Evolutionary conservation across 2,888 invertebrate species (phyloP), one percentile per base, ranked within the genome.

Genomic region (Drosophila gaucha): DNA sequence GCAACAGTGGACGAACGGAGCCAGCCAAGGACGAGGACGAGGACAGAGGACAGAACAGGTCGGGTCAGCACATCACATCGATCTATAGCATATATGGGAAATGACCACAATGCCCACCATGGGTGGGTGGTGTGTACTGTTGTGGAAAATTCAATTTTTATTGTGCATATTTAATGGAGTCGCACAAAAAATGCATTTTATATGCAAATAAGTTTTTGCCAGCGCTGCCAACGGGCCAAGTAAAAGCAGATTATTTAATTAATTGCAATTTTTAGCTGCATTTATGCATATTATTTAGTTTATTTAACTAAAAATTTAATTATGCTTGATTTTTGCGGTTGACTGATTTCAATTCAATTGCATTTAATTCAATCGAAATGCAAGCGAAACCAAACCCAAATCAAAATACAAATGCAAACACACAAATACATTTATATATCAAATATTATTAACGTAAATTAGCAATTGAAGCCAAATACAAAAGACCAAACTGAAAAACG

Each of bases 161-260:
- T 86, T 79, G 65, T 73, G 84, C 84, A 84, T 88, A 75, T 78
- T 83, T 67, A 85, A 88, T 83, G 75, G 71, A 79, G 72, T 59
- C 6, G 71, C 41, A 56, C 63, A 62, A 74, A 67, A 74, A 71
- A 50, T 26, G 39, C 60, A 83, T 74, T 82, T 67, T 63, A 68
- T 67, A 78, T 75, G 85, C 82, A 84, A 84, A 80, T 85, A 70
- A 46, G 52, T 70, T 70, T 49, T 65, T 58, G 49, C 16, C 33
- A 33, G 33, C 31, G 28, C 9, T 58, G 36, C 30, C 24, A 59
- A 67, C 55, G 46, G 46, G 36, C 16, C 78, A 64, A 71, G 75
- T 73, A 69, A 67, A 69, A 51, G 69, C 69, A 63, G 52, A 69
- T 78, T 72, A 80, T 86, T 80, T 66, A 86, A 85, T 84, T 80